Evolutionary conservation across 2,888 invertebrate species (phyloP), one percentile per base, ranked within the genome.

Genomic region (Acanthacorydalis orientalis): DNA sequence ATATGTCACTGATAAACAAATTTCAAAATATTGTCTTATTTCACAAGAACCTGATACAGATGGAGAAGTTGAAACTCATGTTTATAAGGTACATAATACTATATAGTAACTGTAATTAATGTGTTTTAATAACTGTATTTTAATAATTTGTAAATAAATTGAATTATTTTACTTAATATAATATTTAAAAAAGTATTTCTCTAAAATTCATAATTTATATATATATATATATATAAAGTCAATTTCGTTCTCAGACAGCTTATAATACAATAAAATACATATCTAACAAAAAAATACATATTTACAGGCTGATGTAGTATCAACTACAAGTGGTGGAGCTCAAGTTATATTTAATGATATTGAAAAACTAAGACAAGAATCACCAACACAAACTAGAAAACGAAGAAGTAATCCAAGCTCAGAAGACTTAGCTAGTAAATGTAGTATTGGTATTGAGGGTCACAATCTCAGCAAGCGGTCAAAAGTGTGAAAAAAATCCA

Each of bases 281-380:
- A n/a, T n/a, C n/a, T n/a, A n/a, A n/a, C n/a, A n/a, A n/a, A n/a
- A n/a, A n/a, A n/a, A n/a, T n/a, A n/a, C n/a, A n/a, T 49, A 35
- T 51, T 55, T 61, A 35, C 56, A 84, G 78, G 96, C 86, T 11
- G 90, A 96, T 62, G 86, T 97, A 3, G 76, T 95, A 2, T 91
- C 90, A 0, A 97, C 97, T 0, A 81, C 83, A 49, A 87, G 90
- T 1, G 97, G 97, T 0, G 97, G 98, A 0, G 88, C 93, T 0
- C 92, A 96, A 59, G 86, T 97, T 0, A 82, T 95, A 31, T 93
- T 97, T 61, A 85, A 88, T 56, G 96, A 96, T 64, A 85, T 97
- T 1, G 97, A 98, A 63, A 80, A 83, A 60, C 63, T 95, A 8
- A 81, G 79, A 53, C 90, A 91, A 59, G 75, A 79, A 57, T 87